A percentile compares a stretch with the other conserved stretches of the same genome.
These are phyloP conservation scores for Melanotaenia nigrans DNA, from an alignment of 2,797 vertebrate genomes.

Conservation along the genomic window DNA sequence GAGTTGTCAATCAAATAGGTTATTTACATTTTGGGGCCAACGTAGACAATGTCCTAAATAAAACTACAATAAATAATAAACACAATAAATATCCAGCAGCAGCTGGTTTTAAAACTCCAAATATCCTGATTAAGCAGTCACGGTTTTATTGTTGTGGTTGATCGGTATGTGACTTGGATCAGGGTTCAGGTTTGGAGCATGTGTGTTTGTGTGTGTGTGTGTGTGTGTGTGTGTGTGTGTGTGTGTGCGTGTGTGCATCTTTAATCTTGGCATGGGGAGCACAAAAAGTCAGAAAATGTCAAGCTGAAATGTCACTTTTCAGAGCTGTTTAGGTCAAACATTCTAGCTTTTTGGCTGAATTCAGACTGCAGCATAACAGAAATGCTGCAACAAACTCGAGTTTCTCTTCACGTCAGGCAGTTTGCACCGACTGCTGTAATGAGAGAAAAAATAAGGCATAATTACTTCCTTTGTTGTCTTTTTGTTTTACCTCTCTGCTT, in stretches of 20 bases:
- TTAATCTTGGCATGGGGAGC: background rate
- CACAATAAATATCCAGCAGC: background rate
- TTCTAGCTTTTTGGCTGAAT: constrained; percentile 23
- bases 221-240: background rate
- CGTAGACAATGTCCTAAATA: background rate
- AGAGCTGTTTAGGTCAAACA: constrained; percentile 37
- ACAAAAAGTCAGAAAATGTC: constrained; percentile 64
- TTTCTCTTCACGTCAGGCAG: background rate
- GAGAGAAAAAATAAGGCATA: background rate
- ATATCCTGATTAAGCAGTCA: background rate
- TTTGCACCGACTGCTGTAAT: background rate
- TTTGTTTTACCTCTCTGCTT: background rate
- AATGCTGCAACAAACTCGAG: constrained; percentile 1
- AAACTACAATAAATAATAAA: background rate
- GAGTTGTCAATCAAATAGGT: background rate
- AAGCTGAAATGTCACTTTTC: constrained; percentile 59
- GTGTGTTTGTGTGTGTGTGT: background rate
- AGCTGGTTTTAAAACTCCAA: background rate
- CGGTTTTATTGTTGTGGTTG: background rate
- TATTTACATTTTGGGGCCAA: background rate
- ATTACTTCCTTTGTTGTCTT: background rate
- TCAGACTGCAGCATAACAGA: background rate
- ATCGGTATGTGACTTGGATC: background rate
- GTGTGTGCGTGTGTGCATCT: background rate
- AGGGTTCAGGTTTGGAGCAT: background rate